A percentile compares a stretch with the other conserved stretches of the same genome.
phyloP scores from a whole-genome alignment of 2,113 vertebrate genomes.

The Rhea americana region DNA sequence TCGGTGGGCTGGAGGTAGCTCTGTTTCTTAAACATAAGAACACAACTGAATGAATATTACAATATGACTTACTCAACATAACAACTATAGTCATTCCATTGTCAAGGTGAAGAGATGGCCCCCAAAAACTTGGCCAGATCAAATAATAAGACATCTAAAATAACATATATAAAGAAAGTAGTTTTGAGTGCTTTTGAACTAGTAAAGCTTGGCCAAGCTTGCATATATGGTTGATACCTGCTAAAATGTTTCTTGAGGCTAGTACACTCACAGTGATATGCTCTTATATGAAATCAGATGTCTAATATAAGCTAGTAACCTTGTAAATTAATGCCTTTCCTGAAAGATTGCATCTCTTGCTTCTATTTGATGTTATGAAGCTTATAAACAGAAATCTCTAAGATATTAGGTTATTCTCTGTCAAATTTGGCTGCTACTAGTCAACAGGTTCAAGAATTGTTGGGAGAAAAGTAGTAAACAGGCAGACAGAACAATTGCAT shows the following conservation, averaged over 20 bases:
- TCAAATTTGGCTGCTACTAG: not conserved
- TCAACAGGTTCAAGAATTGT: not conserved
- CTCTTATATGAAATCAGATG: not conserved
- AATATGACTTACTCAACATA: not conserved
- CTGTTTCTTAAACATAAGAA: not conserved
- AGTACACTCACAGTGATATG: not conserved
- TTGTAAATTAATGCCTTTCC: too few species aligned
- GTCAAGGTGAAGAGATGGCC: not conserved
- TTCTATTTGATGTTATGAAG: not conserved
- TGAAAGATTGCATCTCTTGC: not conserved
- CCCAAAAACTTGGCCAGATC: not conserved
- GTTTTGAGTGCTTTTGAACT: not conserved
- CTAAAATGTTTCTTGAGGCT: not conserved
- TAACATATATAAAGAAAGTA: not conserved
- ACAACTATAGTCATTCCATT: not conserved
- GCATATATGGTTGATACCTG: not conserved
- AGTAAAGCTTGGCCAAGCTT: not conserved
- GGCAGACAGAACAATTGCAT: not conserved
- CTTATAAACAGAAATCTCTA: not conserved
- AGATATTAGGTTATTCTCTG: not conserved
- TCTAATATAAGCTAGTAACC: not conserved
- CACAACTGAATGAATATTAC: not conserved
- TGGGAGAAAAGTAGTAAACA: not conserved
- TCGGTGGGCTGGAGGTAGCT: not conserved
- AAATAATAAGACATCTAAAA: not conserved